Evolutionary conservation across 2,797 vertebrate genomes (phyloP).

Genomic region (Ceyx erithaca): DNA sequence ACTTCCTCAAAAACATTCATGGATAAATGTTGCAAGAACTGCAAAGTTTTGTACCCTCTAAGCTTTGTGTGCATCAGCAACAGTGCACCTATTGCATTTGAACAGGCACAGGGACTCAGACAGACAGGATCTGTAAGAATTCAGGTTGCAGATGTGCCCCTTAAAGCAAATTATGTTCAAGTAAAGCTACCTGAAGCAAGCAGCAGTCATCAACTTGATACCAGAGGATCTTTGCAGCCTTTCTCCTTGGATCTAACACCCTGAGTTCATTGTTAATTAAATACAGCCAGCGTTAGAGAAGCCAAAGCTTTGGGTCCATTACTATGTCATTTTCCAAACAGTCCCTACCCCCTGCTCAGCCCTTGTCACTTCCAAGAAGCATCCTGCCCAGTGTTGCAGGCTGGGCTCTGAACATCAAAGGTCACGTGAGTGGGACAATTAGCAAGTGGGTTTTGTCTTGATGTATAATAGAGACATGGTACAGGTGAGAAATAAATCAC

Average conservation of each 20-base stretch:
- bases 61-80: not conserved
- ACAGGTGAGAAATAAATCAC: not conserved
- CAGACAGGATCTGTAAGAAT: not conserved
- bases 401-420: not conserved
- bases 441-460: not conserved
- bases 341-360: not conserved
- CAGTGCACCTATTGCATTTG: not conserved
- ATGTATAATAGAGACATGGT: not conserved
- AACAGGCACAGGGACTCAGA: not conserved
- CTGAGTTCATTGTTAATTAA: constrained; percentile 28
- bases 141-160: not conserved
- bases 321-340: accelerated
- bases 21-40: not conserved
- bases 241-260: not conserved
- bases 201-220: not conserved
- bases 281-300: constrained; percentile 51
- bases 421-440: not conserved
- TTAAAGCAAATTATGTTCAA: not conserved
- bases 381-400: not conserved
- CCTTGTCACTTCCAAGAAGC: not conserved
- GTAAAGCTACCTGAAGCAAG: not conserved
- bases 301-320: constrained; percentile 20
- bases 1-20: not conserved
- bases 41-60: not conserved
- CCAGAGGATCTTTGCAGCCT: not conserved